Percentiles rank a stretch among this genome's conserved stretches.
These are phyloP conservation scores for Tiliqua scincoides DNA, from an alignment of 2,113 vertebrate species.

Conservation along the genomic window DNA sequence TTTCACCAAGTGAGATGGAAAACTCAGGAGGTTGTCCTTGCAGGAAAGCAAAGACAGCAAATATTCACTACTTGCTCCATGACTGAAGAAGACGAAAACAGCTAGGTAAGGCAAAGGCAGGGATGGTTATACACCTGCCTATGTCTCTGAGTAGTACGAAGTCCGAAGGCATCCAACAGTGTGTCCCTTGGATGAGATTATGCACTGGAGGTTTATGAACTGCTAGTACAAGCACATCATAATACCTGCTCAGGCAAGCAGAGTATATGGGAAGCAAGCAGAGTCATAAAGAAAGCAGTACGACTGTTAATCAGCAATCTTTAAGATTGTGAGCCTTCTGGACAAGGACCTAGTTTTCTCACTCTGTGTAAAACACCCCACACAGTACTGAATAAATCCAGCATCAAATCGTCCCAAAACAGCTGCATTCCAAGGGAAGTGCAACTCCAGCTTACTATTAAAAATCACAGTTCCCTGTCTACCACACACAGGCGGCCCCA, in stretches of 20 bases:
- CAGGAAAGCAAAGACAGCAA: not conserved
- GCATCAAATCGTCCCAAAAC: not conserved
- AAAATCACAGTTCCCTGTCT: not conserved
- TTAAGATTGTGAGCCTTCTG: no score
- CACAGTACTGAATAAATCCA: no score
- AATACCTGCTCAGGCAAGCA: no score
- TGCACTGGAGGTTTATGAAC: no score
- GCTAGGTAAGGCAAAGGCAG: not conserved
- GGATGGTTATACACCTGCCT: not conserved
- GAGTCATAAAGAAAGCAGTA: not conserved
- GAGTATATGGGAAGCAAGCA: not conserved
- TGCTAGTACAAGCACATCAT: no score
- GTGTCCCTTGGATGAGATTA: not conserved
- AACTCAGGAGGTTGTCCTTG: not conserved
- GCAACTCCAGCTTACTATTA: not conserved
- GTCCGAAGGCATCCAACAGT: not conserved
- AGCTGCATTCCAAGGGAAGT: not conserved
- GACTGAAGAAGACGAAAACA: not conserved
- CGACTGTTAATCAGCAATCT: not conserved
- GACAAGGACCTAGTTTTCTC: no score
- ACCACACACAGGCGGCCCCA: not conserved
- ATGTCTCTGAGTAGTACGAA: not conserved
- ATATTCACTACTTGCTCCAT: not conserved
- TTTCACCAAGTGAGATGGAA: not conserved
- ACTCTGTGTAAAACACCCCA: no score